Base-by-base conservation (phyloP, 2,888 invertebrate genomes). In the Hedya salicella region DNA sequence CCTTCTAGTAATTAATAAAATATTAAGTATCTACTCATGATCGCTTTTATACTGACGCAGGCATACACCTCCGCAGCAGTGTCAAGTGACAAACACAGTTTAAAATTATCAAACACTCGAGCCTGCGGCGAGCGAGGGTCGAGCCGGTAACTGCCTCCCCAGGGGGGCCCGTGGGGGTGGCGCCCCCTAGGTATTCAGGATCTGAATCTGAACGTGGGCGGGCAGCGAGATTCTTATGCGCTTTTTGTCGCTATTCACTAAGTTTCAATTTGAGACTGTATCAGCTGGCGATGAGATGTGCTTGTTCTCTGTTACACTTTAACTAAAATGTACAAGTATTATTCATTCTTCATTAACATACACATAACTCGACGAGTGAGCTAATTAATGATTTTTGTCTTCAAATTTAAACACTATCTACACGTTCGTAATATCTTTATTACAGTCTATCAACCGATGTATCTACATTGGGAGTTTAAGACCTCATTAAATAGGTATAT, bases 31-130 rank as follows among this genome's bases (percentile, higher is more conserved):
- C 32, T 9, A 32, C 32, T 32, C 32, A 32, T 32, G 32, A 8
- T 9, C 32, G 32, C 2, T 36, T 1, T 9, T 2, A 8, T 36
- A 36, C 13, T 6, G 13, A 49, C 49, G 16, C 3, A 14, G 19
- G 19, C 21, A 49, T n/a, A 49, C n/a, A 49, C 25, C 13, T 25
- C 36, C 39, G 14, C 8, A 6, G 39, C n/a, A 54, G 30, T 17
- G 56, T 13, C 56, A 44, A 56, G 42, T 56, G 42, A 44, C 44
- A 44, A 57, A 57, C 56, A 56, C n/a, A 42, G 42, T 44, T 57
- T 57, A 44, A 56, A 59, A 59, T 57, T 57, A 32, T 32, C 46
- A 63, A 64, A 69, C 73, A 73, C 73, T 72, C 73, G 70, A 68
- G 67, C 75, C 66, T 68, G 68, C 36, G 66, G 67, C 69, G 59